These are phyloP conservation scores for Lepidothrix coronata DNA, from an alignment of 2,113 vertebrate species.

Conservation along the genomic window DNA sequence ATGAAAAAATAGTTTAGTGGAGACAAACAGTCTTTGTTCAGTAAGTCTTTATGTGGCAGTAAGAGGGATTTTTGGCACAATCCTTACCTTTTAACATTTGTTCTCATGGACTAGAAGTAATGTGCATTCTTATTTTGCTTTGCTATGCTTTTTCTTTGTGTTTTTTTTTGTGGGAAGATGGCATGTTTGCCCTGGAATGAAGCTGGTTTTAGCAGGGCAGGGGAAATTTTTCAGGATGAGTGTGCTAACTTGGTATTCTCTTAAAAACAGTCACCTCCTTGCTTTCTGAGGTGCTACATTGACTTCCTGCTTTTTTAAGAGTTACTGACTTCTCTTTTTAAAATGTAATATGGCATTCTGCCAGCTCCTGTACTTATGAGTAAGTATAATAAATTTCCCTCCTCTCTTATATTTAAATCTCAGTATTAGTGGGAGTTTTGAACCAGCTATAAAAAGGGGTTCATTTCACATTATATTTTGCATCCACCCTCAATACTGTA, in stretches of 20 bases:
- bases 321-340: background rate
- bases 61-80: conserved; percentile 42
- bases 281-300: background rate
- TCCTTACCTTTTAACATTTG: conserved; percentile 18
- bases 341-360: background rate
- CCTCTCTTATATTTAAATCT: background rate
- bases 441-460: background rate
- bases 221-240: background rate
- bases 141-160: conserved; percentile 21
- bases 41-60: conserved; percentile 35
- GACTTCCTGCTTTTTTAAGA: background rate
- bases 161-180: background rate
- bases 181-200: conserved; percentile 1
- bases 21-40: conserved; percentile 55
- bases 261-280: background rate
- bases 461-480: background rate
- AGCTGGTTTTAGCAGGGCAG: background rate
- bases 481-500: background rate
- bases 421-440: background rate
- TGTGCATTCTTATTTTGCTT: conserved; percentile 19
- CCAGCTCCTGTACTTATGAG: background rate
- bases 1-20: conserved; percentile 20
- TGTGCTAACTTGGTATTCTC: background rate
- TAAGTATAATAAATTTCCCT: background rate
- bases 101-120: conserved; percentile 37